Base-by-base conservation (phyloP, 2,888 invertebrate genomes). In the Platycheirus albimanus region DNA sequence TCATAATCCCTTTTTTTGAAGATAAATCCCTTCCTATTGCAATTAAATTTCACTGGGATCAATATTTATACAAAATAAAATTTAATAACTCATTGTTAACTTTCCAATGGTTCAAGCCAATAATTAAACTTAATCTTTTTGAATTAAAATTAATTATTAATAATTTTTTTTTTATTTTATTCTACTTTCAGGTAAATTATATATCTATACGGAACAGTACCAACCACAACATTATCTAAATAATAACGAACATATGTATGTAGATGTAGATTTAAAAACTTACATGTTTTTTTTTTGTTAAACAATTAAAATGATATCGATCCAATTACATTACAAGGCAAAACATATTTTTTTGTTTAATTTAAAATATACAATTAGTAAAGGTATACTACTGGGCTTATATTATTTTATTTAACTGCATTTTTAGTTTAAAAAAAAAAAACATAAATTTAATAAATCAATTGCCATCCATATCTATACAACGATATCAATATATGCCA, bases 401-500 rank as follows among this genome's bases (percentile, higher is more conserved):
- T n/a, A n/a, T n/a, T n/a, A n/a, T n/a, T n/a, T n/a, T n/a, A n/a
- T n/a, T n/a, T n/a, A n/a, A n/a, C n/a, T n/a, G n/a, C 51, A 15
- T 10, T 47, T 56, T 41, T 45, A 38, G 38, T 49, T 47, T 43
- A 2, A 8, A 28, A 43, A 64, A 51, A 28, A 41, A 30, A 70
- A 38, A 45, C 38, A 67, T 72, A 72, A 56, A 78, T 72, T 71
- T 52, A 69, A 69, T 78, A 83, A 83, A 83, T 81, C 81, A 77
- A 71, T 67, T 71, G 81, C 67, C 71, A 67, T 81, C 61, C 77
- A 77, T 72, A 67, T 63, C 17, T 30, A 47, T 61, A 69, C 78
- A 72, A 76, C 47, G 66, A 69, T 83, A 72, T 80, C 76, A 70
- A 51, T 52, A 66, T 33, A 54, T n/a, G n/a, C n/a, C n/a, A n/a